Conservation (phyloP, 1,140 invertebrate genomes). For the roundworm (Caenorhabditis elegans) region DNA sequence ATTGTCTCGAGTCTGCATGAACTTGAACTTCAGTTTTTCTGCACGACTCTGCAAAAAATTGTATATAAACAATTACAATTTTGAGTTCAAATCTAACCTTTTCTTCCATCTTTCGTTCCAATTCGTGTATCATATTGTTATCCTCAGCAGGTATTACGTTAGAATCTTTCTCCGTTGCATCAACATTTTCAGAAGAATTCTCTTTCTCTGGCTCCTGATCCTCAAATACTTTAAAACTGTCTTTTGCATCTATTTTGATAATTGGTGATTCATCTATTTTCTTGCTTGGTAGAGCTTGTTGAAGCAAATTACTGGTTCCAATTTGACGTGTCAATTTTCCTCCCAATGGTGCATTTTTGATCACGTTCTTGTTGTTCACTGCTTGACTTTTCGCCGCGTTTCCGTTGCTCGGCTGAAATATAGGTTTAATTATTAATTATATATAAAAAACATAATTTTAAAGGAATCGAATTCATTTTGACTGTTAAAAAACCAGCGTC, state of each 20-base stretch:
- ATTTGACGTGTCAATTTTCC: not conserved
- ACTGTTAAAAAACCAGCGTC: too few relatives aligned
- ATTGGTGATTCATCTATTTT: not conserved
- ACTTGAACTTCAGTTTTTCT: not conserved
- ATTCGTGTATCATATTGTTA: not conserved
- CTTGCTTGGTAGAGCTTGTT: not conserved
- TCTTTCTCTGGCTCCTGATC: not conserved
- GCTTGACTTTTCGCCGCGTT: not conserved
- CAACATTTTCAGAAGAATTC: not conserved
- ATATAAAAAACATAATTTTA: too few relatives aligned
- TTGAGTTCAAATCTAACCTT: not conserved
- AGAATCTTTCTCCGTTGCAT: not conserved
- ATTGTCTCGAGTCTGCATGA: not conserved
- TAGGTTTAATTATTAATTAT: too few relatives aligned
- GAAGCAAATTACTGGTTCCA: not conserved
- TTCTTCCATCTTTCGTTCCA: slow-evolving; percentile 26
- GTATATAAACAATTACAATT: not conserved
- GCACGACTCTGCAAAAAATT: not conserved
- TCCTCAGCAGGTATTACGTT: not conserved
- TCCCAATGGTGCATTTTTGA: not conserved
- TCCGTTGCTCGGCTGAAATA: not conserved
- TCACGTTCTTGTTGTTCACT: too few relatives aligned
- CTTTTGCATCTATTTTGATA: not conserved
- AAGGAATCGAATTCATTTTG: too few relatives aligned
- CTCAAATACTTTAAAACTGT: not conserved